These are phyloP conservation scores for Eulemur rubriventer DNA, from an alignment of 2,797 vertebrate genomes.

Conservation along the genomic window DNA sequence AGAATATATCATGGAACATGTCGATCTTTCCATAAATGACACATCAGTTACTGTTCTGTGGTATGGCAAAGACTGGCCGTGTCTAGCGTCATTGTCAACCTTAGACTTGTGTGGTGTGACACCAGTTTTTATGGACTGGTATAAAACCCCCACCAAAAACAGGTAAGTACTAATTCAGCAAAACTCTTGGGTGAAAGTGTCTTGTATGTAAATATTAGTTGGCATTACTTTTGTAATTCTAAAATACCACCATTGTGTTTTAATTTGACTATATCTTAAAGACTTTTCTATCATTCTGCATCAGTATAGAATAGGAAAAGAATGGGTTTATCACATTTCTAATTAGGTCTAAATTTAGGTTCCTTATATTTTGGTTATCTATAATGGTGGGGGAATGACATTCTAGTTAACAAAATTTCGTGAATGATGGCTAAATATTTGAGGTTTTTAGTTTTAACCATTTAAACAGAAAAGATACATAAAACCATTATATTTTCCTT, in stretches of 20 bases:
- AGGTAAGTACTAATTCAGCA: slow-evolving; percentile 84
- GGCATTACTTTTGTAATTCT: neutral
- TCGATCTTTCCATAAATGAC: slow-evolving; percentile 85
- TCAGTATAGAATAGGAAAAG: neutral
- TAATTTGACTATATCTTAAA: neutral
- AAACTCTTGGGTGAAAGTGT: neutral
- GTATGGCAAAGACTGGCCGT: slow-evolving; percentile 84
- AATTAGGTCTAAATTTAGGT: neutral
- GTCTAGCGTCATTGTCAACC: slow-evolving; percentile 83
- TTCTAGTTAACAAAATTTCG: neutral
- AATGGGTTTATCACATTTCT: neutral
- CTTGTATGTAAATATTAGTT: neutral
- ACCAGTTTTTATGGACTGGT: slow-evolving; percentile 83
- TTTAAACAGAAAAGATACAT: neutral
- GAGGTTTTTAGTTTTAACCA: neutral
- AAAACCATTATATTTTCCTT: neutral
- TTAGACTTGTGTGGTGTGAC: slow-evolving; percentile 90
- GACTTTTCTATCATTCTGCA: neutral
- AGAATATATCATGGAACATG: slow-evolving; percentile 84
- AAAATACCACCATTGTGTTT: neutral
- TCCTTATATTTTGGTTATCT: neutral
- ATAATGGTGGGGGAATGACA: neutral
- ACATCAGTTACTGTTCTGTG: slow-evolving; percentile 89
- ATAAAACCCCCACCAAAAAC: slow-evolving; percentile 70
- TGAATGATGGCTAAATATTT: neutral